A percentile compares a stretch with the other conserved stretches of the same genome.
phyloP scores from a whole-genome alignment of 2,888 invertebrate species.

The Tetragnatha montana region DNA sequence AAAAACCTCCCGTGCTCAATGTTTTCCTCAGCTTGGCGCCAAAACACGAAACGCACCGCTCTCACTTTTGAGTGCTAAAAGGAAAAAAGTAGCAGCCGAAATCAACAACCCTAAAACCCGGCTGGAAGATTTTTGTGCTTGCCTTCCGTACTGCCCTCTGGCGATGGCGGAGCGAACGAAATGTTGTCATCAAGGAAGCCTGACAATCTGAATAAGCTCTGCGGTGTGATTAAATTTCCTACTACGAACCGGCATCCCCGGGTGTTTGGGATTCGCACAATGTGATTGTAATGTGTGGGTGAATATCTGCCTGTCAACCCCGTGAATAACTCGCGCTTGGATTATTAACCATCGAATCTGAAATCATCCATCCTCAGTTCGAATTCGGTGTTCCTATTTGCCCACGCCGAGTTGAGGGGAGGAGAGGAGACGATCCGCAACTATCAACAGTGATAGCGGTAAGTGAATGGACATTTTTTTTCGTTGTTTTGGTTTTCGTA shows the following conservation, averaged over 20 bases:
- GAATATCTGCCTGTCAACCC: neutral
- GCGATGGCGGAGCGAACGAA: constrained; percentile 22
- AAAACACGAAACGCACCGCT: no score
- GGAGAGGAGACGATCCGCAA: constrained; percentile 39
- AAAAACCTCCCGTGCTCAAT: no score
- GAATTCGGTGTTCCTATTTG: neutral
- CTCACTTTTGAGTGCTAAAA: no score
- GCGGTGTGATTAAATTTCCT: constrained; percentile 13
- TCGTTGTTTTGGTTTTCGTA: constrained; percentile 13
- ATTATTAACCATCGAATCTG: constrained; percentile 5
- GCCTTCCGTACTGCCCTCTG: constrained; percentile 3
- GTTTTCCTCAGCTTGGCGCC: no score
- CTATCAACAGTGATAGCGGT: constrained; percentile 43
- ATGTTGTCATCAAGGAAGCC: constrained; percentile 10
- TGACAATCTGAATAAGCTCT: neutral
- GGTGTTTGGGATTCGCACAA: neutral
- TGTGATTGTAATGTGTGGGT: neutral
- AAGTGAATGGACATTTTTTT: constrained; percentile 40
- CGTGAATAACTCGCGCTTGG: constrained; percentile 7
- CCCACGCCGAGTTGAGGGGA: constrained; percentile 39
- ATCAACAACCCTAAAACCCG: constrained; percentile 25
- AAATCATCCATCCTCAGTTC: neutral
- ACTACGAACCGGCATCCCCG: neutral
- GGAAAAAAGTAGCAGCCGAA: constrained; percentile 1
- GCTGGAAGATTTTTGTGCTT: constrained; percentile 19